Conservation (phyloP, 2,888 invertebrate genomes). For the Tridacna crocea region DNA sequence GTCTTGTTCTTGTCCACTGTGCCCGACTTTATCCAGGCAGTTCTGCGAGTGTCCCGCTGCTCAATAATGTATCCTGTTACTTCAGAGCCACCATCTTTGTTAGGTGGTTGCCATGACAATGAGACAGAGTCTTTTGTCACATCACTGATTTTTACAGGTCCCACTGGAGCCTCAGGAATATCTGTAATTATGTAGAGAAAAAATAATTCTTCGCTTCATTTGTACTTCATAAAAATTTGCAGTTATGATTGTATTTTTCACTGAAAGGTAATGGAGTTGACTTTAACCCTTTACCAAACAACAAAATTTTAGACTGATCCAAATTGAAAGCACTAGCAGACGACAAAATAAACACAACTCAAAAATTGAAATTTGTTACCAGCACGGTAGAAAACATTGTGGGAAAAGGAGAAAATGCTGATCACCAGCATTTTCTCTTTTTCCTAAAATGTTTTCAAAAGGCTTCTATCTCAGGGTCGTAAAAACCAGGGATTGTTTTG, state of each 20-base stretch:
- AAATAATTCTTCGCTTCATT: too few relatives aligned
- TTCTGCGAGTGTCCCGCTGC: conserved; percentile 94
- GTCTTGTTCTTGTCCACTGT: conserved; percentile 69
- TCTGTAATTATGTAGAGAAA: background rate
- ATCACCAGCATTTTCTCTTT: background rate
- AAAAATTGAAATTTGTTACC: too few relatives aligned
- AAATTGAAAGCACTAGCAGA: too few relatives aligned
- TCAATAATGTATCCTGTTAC: conserved; percentile 79
- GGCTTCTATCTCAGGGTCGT: too few relatives aligned
- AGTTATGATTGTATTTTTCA: too few relatives aligned
- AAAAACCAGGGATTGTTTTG: too few relatives aligned
- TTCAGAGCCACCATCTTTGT: conserved; percentile 81
- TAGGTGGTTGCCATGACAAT: conserved; percentile 81
- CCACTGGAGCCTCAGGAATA: conserved; percentile 77
- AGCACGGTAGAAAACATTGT: background rate
- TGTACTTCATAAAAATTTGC: too few relatives aligned
- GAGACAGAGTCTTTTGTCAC: conserved; percentile 74
- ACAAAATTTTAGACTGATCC: too few relatives aligned
- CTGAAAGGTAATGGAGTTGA: too few relatives aligned
- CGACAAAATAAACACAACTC: too few relatives aligned
- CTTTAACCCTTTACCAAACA: too few relatives aligned
- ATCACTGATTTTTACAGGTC: conserved; percentile 72
- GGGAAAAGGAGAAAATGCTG: background rate
- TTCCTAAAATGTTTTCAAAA: background rate
- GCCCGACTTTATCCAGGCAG: conserved; percentile 88